Percentiles rank a stretch among this genome's conserved stretches.
phyloP scores from a whole-genome alignment of 2,888 invertebrate genomes.

The Serripes groenlandicus region DNA sequence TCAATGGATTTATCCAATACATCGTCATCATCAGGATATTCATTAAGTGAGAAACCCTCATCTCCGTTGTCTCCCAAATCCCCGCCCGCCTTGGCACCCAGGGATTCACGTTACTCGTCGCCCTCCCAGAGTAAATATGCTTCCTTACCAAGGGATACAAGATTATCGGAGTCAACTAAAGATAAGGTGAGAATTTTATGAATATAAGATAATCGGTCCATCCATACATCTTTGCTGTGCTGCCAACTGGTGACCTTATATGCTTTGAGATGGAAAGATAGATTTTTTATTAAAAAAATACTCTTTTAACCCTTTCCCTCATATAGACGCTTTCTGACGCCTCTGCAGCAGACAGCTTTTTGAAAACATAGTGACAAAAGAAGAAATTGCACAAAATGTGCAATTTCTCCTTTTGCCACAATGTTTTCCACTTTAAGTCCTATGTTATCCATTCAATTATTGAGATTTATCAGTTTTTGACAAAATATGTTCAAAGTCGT shows the following conservation, averaged over 20 bases:
- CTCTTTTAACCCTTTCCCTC: background rate
- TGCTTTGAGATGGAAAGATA: background rate
- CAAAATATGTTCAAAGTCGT: too few relatives aligned
- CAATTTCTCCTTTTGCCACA: too few relatives aligned
- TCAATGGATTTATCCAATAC: slow-evolving; percentile 60
- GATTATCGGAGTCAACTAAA: background rate
- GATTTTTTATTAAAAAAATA: background rate
- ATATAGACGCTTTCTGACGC: too few relatives aligned
- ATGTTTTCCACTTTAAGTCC: too few relatives aligned
- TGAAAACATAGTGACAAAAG: background rate
- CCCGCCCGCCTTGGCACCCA: slow-evolving; percentile 61
- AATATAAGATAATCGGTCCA: background rate
- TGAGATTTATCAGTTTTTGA: too few relatives aligned
- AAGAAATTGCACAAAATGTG: background rate
- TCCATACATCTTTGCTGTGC: background rate
- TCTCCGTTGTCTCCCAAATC: slow-evolving; percentile 57
- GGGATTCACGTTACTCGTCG: slow-evolving; percentile 35
- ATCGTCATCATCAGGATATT: slow-evolving; percentile 31
- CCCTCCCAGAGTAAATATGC: slow-evolving; percentile 10
- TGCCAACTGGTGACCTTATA: background rate
- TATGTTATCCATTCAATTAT: too few relatives aligned
- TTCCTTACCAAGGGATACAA: slow-evolving; percentile 7
- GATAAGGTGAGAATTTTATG: slow-evolving; percentile 13
- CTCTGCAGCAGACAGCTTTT: too few relatives aligned
- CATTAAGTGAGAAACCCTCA: slow-evolving; percentile 36